Percentiles rank a stretch among this genome's conserved stretches.
Conservation (phyloP, 2,797 vertebrate species). For the Phalanger gymnotis region DNA sequence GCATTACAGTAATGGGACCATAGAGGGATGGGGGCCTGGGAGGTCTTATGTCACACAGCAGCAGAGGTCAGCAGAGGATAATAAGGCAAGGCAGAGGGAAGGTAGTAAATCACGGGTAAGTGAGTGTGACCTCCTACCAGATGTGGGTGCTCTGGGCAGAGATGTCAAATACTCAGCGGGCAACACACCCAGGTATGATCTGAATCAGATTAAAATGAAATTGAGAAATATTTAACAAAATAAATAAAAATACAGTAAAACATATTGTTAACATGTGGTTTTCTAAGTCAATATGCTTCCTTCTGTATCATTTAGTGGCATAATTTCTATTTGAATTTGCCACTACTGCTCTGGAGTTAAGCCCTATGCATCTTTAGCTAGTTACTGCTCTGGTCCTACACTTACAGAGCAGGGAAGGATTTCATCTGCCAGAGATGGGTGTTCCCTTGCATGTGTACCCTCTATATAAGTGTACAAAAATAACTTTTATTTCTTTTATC, state of each 20-base stretch:
- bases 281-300: background rate
- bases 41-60: background rate
- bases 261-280: background rate
- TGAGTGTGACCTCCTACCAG: background rate
- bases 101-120: background rate
- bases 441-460: slow-evolving; percentile 19
- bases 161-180: background rate
- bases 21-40: background rate
- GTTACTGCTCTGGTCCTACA: background rate
- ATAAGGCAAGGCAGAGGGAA: background rate
- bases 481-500: slow-evolving; percentile 74
- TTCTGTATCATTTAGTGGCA: background rate
- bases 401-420: background rate
- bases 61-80: background rate
- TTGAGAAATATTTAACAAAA: background rate
- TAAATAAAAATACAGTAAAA: background rate
- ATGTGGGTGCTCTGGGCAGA: background rate
- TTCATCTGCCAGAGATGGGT: background rate
- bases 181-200: background rate
- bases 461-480: slow-evolving; percentile 59
- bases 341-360: background rate
- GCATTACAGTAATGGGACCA: background rate
- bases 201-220: background rate
- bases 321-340: background rate
- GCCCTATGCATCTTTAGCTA: background rate